A percentile compares a stretch with the other conserved stretches of the same genome.
phyloP scores from a whole-genome alignment of 2,113 vertebrate species.

The Rhynchomys soricoides region DNA sequence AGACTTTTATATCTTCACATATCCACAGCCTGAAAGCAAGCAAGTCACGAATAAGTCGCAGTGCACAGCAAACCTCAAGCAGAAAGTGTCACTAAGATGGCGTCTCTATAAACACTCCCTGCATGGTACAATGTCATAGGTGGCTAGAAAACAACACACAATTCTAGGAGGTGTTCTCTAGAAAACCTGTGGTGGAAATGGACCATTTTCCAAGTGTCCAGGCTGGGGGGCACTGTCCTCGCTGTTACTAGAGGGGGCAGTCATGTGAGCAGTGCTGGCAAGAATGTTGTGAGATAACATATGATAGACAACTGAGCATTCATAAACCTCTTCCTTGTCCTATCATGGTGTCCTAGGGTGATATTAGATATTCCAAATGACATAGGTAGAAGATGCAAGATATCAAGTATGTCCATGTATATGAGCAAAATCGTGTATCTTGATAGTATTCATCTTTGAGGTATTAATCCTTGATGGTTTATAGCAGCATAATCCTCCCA shows the following conservation, averaged over 20 bases:
- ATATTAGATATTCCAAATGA: not conserved
- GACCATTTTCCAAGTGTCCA: not conserved
- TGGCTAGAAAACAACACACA: conserved; percentile 34
- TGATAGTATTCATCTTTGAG: not conserved
- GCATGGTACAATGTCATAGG: not conserved
- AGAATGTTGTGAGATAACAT: not conserved
- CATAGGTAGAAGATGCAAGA: not conserved
- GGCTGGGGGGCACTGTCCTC: not conserved
- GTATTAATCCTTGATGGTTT: not conserved
- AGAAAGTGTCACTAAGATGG: conserved; percentile 47
- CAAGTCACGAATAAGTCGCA: not conserved
- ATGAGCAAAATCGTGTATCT: not conserved
- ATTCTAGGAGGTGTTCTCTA: not conserved
- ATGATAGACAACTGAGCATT: not conserved
- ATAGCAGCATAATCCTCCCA: not conserved
- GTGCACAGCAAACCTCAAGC: not conserved
- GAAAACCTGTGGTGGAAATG: not conserved
- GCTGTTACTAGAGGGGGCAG: not conserved
- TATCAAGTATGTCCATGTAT: not conserved
- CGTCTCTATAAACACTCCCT: conserved; percentile 21
- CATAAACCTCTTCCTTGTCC: not conserved
- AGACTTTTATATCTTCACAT: conserved; percentile 39
- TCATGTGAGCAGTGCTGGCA: not conserved
- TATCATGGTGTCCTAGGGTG: not conserved
- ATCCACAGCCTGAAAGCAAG: not conserved